phyloP scores from a whole-genome alignment of 2,888 invertebrate genomes.

The Nephrocerus scutellatus region DNA sequence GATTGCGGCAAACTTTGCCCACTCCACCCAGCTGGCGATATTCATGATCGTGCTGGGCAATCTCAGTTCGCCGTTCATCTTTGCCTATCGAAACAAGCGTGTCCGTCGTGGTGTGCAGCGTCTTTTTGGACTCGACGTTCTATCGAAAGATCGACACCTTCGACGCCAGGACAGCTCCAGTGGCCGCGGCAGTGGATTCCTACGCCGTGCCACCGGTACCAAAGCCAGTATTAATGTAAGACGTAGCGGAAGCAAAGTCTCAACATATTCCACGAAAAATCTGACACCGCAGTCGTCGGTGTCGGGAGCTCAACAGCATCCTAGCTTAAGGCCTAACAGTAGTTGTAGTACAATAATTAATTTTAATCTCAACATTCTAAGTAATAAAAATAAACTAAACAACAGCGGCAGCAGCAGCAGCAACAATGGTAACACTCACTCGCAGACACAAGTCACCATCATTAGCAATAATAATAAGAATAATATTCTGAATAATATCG shows the following conservation, averaged over 20 bases:
- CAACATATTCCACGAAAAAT: conserved; percentile 43
- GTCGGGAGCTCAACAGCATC: too few relatives aligned
- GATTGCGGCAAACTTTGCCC: conserved; percentile 39
- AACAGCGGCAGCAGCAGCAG: conserved; percentile 13
- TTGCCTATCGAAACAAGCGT: conserved; percentile 48
- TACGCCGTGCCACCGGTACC: conserved; percentile 19
- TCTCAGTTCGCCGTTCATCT: conserved; percentile 46
- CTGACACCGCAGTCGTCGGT: conserved; percentile 40
- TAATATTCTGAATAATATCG: conserved; percentile 4
- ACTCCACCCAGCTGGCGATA: conserved; percentile 42
- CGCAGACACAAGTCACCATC: too few relatives aligned
- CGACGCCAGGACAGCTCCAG: conserved; percentile 40
- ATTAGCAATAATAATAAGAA: conserved; percentile 1
- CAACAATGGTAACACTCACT: conserved; percentile 16
- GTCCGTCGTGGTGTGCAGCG: conserved; percentile 46
- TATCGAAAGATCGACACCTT: conserved; percentile 32
- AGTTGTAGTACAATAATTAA: conserved; percentile 41
- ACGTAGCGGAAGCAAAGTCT: conserved; percentile 43
- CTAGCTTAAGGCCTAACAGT: conserved; percentile 33
- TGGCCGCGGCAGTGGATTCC: conserved; percentile 30
- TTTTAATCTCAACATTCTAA: conserved; percentile 20
- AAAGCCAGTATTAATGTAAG: conserved; percentile 34
- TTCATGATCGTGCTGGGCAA: conserved; percentile 46
- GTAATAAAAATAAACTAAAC: not conserved
- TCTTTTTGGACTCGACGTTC: conserved; percentile 39